Evolutionary conservation across 1,140 invertebrate genomes (phyloP).

Genomic region (Stegodyphus dumicola): DNA sequence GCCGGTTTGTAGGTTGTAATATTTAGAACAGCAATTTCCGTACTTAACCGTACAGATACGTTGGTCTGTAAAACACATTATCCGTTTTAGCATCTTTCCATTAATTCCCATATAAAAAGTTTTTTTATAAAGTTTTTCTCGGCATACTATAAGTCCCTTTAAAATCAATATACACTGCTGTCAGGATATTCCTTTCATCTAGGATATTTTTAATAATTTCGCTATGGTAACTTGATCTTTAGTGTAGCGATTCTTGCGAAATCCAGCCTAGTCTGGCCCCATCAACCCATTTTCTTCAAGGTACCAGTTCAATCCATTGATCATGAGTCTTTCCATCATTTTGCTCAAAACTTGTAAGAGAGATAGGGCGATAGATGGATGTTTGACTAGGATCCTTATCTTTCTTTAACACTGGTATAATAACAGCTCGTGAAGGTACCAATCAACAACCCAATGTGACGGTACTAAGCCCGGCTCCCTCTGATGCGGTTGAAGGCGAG

Average conservation of each 20-base stretch:
- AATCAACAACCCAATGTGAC: no score
- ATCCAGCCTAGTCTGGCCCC: not conserved
- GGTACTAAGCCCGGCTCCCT: no score
- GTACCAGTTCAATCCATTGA: slow-evolving; percentile 2
- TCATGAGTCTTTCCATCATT: slow-evolving; percentile 4
- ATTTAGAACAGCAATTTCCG: not conserved
- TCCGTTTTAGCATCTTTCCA: not conserved
- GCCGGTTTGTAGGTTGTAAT: not conserved
- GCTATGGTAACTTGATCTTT: not conserved
- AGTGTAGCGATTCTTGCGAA: not conserved
- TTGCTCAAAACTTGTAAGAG: slow-evolving; percentile 6
- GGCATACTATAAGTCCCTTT: slow-evolving; percentile 2
- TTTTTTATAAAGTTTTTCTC: slow-evolving; percentile 11
- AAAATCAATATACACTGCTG: slow-evolving; percentile 8
- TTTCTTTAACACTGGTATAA: slow-evolving; percentile 15
- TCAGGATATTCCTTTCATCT: not conserved
- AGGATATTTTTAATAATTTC: not conserved
- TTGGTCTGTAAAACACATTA: not conserved
- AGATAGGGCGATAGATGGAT: slow-evolving; percentile 4
- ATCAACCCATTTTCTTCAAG: not conserved
- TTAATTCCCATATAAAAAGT: not conserved
- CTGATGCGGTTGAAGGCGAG: slow-evolving; percentile 2
- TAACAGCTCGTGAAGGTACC: not conserved
- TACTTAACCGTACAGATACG: not conserved
- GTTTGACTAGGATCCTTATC: not conserved